A percentile compares a stretch with the other conserved stretches of the same genome.
Evolutionary conservation across 92 coral and sea anemone genomes (phyloP).

Genomic region (Parazoanthus swiftii): DNA sequence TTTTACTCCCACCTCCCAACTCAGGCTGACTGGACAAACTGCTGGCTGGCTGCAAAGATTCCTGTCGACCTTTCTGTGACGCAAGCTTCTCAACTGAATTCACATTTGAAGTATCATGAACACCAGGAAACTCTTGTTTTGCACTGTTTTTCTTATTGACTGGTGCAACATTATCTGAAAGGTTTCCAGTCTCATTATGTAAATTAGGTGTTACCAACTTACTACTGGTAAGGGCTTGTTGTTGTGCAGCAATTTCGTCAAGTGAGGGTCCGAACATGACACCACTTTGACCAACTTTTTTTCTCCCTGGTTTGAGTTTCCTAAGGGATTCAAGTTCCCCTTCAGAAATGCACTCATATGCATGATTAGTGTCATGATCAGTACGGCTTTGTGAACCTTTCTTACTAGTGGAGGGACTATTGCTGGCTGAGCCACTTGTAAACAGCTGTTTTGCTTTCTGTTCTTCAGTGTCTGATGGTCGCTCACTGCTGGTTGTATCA

Average conservation of each 20-base stretch:
- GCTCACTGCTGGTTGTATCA: background rate
- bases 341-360: conserved; percentile 37
- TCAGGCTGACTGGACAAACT: background rate
- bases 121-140: background rate
- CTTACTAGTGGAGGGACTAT: conserved; percentile 11
- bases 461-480: conserved; percentile 6
- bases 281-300: background rate
- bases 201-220: background rate
- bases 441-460: background rate
- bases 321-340: background rate
- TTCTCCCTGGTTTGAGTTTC: background rate
- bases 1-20: background rate
- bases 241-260: conserved; percentile 33
- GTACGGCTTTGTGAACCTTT: background rate
- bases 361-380: conserved; percentile 28
- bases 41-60: background rate
- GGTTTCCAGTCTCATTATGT: background rate
- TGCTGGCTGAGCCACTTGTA: background rate
- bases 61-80: background rate
- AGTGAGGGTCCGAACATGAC: conserved; percentile 1
- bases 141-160: background rate
- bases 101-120: background rate
- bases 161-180: conserved; percentile 17
- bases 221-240: background rate
- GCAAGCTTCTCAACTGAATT: background rate